Evolutionary conservation across 2,113 vertebrate species (phyloP).

Genomic region (Athene noctua): DNA sequence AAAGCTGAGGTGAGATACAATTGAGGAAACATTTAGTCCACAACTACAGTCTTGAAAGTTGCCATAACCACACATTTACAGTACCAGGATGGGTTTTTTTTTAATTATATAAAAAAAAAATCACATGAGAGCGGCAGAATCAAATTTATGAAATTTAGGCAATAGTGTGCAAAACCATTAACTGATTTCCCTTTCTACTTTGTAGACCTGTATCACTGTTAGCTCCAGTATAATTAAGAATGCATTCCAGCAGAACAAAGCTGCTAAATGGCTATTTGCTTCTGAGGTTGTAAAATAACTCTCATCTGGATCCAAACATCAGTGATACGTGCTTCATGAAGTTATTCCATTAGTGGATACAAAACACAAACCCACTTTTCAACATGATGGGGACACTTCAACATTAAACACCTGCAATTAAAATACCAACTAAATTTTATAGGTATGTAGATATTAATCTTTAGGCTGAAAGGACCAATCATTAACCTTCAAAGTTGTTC

Average conservation of each 20-base stretch:
- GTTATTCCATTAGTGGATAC: neutral
- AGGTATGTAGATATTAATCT: constrained; percentile 12
- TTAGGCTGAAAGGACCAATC: constrained; percentile 2
- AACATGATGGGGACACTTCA: neutral
- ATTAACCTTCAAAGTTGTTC: constrained; percentile 13
- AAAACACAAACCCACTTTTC: neutral
- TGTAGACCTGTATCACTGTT: neutral
- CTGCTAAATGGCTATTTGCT: neutral
- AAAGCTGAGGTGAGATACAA: neutral
- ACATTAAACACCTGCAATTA: neutral
- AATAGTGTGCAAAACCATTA: neutral
- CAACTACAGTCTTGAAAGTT: neutral
- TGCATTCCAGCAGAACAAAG: neutral
- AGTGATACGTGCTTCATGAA: neutral
- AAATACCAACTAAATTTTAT: neutral
- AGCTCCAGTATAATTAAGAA: neutral
- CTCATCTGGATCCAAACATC: neutral
- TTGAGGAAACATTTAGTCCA: neutral
- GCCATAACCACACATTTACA: neutral
- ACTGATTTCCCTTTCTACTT: neutral
- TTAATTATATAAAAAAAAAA: neutral
- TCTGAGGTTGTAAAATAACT: neutral
- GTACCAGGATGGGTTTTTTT: neutral
- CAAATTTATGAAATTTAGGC: neutral
- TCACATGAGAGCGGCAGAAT: neutral